Evolutionary conservation across 1,140 invertebrate genomes (phyloP).

Genomic region (Caerostris extrusa): DNA sequence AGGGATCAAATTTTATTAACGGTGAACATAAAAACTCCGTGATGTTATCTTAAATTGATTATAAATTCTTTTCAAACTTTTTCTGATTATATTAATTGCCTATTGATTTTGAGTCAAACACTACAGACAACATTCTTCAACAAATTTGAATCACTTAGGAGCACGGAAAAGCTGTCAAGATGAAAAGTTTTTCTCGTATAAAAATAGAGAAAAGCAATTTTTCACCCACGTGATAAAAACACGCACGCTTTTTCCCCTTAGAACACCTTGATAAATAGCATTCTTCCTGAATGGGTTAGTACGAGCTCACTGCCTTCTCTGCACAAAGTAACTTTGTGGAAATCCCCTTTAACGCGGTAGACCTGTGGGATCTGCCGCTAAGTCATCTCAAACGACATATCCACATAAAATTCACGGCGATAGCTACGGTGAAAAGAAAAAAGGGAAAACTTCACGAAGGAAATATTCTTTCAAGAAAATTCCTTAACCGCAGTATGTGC

Average conservation of each 20-base stretch:
- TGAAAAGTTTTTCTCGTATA: constrained; percentile 27
- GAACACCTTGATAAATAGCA: constrained; percentile 31
- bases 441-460: constrained; percentile 14
- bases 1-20: too few species aligned
- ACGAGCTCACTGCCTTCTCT: background rate
- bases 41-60: background rate
- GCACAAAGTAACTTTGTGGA: constrained; percentile 23
- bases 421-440: constrained; percentile 5
- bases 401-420: constrained; percentile 55
- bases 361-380: constrained; percentile 59
- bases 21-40: background rate
- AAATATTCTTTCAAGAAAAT: constrained; percentile 62
- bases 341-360: constrained; percentile 18
- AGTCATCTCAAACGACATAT: constrained; percentile 60
- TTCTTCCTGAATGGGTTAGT: background rate
- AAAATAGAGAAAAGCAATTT: constrained; percentile 39
- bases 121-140: background rate
- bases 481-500: constrained; percentile 68
- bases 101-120: background rate
- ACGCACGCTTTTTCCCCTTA: constrained; percentile 1
- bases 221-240: constrained; percentile 44
- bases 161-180: background rate
- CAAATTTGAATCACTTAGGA: constrained; percentile 19
- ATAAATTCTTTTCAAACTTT: background rate
- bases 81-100: background rate